These are phyloP conservation scores for Todiramphus saurophagus DNA, from an alignment of 2,113 vertebrate species.

Conservation along the genomic window DNA sequence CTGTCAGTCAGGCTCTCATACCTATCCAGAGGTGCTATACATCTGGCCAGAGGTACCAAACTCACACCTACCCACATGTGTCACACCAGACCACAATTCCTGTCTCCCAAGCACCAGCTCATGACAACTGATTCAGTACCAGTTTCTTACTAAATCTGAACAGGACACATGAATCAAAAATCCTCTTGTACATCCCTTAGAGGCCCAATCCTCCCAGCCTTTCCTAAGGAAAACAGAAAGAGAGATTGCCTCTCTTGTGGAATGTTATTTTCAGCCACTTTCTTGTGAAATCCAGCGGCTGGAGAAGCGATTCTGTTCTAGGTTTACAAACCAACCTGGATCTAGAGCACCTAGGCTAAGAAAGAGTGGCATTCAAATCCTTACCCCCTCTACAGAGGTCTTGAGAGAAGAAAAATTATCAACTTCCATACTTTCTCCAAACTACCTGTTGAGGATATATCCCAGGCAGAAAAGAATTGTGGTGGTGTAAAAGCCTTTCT, in stretches of 20 bases:
- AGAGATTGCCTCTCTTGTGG: background rate
- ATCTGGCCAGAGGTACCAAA: background rate
- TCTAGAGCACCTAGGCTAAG: background rate
- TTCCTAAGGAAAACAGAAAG: background rate
- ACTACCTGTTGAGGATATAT: background rate
- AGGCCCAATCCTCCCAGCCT: background rate
- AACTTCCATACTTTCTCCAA: background rate
- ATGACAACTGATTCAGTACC: background rate
- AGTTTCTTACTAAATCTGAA: background rate
- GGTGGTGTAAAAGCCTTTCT: background rate
- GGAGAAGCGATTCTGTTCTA: background rate
- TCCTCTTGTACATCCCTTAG: background rate
- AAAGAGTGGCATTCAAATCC: background rate
- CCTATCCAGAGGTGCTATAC: too few relatives aligned
- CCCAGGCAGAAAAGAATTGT: background rate
- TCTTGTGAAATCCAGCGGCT: background rate
- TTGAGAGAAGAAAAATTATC: background rate
- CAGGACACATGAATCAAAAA: background rate
- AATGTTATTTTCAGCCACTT: background rate
- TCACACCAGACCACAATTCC: background rate
- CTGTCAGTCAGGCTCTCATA: background rate
- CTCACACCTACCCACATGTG: accelerated
- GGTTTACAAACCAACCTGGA: background rate
- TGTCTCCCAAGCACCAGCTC: background rate
- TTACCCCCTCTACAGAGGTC: background rate